Base-by-base conservation (phyloP, 53 echinoderm and acorn worm genomes). In the Astropecten irregularis region DNA sequence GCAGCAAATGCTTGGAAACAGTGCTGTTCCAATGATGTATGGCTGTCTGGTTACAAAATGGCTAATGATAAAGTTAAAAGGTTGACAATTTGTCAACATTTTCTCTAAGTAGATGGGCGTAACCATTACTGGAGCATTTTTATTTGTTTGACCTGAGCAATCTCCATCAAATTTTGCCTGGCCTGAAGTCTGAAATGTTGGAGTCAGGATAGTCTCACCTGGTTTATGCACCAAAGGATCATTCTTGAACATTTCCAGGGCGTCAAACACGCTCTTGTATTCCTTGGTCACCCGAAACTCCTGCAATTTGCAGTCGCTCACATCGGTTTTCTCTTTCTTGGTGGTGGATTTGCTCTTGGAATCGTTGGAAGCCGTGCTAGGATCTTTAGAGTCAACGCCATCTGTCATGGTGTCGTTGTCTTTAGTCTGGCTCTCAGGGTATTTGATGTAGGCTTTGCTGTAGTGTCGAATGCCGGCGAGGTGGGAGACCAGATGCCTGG, bases 401-500 rank as follows among this genome's bases (percentile, higher is more conserved):
- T n/a, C n/a, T n/a, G n/a, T n/a, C n/a, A n/a, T n/a, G 65, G 36
- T 35, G 16, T 65, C 22, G 18, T 83, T 83, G 31, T 60, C 49
- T 57, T 76, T 46, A 23, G 40, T 67, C 30, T 66, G 59, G 48
- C 28, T 50, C 46, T 37, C 68, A 18, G 48, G 67, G 49, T 85
- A 88, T 40, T 90, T 76, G 40, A 93, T 84, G 88, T 90, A 93
- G 36, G 88, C 73, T 51, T 88, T 96, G 31, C 71, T 79, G 70
- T 96, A 96, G 56, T 96, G 96, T 55, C 96, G 81, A 30, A 96
- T 93, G 30, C 96, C 96, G 37, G 87, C 87, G 11, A 96, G 55
- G 83, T 96, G 96, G 46, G 96, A 96, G 3, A 93, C 72, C 29
- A 96, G 65, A 26, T 89, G 96, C 35, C 96, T 71, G 8, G 93